Evolutionary conservation across 2,113 vertebrate genomes (phyloP), one percentile per base, ranked within the genome.

Genomic region (Acanthisitta chloris): DNA sequence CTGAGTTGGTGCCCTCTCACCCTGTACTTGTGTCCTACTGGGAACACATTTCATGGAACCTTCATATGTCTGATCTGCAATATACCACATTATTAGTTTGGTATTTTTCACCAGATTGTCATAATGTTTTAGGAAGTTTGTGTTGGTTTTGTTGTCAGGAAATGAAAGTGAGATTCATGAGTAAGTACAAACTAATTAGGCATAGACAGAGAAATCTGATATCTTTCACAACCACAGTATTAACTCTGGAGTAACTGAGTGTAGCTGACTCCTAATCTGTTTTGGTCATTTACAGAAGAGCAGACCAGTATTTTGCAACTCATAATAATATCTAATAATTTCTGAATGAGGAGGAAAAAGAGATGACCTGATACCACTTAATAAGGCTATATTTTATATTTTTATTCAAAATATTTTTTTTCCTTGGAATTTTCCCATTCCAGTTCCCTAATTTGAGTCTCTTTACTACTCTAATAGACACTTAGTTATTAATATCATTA

Each of bases 391-490:
- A n/a, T n/a, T n/a, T n/a, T n/a, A n/a, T n/a, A n/a, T 82, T 96
- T 97, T 92, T 54, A 95, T 95, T 93, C 43, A 92, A 94, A 96
- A 96, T 79, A 84, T 6, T 86, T 20, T 91, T 96, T 94, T 65
- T 40, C n/a, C 38, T 96, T 94, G 81, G 29, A 93, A 66, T 40
- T 21, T 49, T 76, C 17, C 72, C 28, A 13, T 86, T 86, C 28
- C 31, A 24, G 23, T 67, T 92, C 45, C 77, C 51, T 77, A 17
- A 23, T 71, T 34, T 23, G 54, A 28, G 72, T 83, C 25, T 73
- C 86, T 51, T 59, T 57, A 28, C 2, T 29, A 38, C 49, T 85
- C 33, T 79, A 59, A 86, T 52, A 49, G 36, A 52, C 79, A 77
- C 12, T 40, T 88, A 70, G 29, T 38, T 85, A 85, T 92, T 74